Base-by-base conservation (phyloP, 2,113 vertebrate genomes). In the Lophius piscatorius region DNA sequence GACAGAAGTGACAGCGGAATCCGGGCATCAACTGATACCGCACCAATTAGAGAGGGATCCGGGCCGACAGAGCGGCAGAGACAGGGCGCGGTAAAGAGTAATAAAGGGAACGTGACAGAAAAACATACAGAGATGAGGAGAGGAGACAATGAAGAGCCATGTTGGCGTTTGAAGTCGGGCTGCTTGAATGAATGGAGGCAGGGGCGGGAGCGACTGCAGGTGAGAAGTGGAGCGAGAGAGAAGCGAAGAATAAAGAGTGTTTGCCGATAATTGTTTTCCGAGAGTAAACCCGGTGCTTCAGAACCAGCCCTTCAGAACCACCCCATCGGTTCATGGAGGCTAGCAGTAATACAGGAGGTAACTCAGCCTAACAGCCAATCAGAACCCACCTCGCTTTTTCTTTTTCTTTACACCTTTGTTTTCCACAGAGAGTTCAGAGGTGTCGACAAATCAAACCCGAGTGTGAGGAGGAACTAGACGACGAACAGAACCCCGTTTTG, bases 21-120 rank as follows among this genome's bases (percentile, higher is more conserved):
- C 40, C 35, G 47, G 63, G 55, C 55, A 55, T 62, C 68, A 18
- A 75, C 77, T 64, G 76, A 73, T 79, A 58, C 23, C 9, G 31
- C 2, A 65, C 63, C 81, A 86, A 81, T 84, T 82, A 80, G 33
- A 55, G 76, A 23, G 58, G 46, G 52, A 73, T 70, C 48, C 36
- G 34, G 71, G 64, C 55, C 66, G 70, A 56, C 44, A 46, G 68
- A 41, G 62, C 59, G 58, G 45, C 60, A 71, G 63, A 40, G 21
- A 40, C 45, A 26, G 6, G 6, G 51, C 48, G 60, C 69, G 55
- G 62, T 73, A 78, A 74, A 51, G 51, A 58, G 71, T 13, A 57
- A 78, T 52, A 48, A 50, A 55, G 29, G 45, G 14, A 72, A 40
- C n/a, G 36, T 71, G 59, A 74, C 46, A 33, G 48, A 33, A 59